These are phyloP conservation scores for Plectus sambesii DNA, from an alignment of 1,140 invertebrate species.

Conservation along the genomic window DNA sequence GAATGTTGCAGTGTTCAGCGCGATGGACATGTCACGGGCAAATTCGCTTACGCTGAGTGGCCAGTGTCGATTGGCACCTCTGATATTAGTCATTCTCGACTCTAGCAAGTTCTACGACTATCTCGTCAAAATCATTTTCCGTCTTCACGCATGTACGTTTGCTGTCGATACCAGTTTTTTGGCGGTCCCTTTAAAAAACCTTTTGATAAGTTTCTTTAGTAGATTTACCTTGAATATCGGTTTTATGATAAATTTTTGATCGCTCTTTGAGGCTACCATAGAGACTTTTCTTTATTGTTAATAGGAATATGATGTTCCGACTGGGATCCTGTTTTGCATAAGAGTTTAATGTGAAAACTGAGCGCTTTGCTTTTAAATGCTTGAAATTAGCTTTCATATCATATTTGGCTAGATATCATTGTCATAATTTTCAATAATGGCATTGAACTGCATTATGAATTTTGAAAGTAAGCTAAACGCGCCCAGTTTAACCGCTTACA, in stretches of 20 bases:
- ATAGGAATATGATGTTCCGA: background rate
- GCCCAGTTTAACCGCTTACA: background rate
- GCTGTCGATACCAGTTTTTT: background rate
- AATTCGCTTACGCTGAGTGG: conserved; percentile 94
- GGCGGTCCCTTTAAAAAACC: conserved; percentile 1
- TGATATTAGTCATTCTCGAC: conserved; percentile 91
- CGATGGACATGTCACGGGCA: conserved; percentile 76
- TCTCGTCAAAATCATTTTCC: conserved; percentile 86
- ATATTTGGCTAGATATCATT: too few relatives aligned
- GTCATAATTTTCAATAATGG: too few relatives aligned
- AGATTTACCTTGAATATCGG: conserved; percentile 3
- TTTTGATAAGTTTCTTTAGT: conserved; percentile 14
- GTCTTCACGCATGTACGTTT: conserved; percentile 65
- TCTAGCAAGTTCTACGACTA: conserved; percentile 91
- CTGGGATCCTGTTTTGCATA: background rate
- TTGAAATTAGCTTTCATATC: too few relatives aligned
- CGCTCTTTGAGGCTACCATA: conserved; percentile 1
- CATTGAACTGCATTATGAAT: background rate
- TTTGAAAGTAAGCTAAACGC: background rate
- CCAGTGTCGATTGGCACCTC: conserved; percentile 83
- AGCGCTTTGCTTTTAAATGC: too few relatives aligned
- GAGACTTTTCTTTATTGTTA: conserved; percentile 5
- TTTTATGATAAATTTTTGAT: background rate
- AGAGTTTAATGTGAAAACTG: too few relatives aligned
- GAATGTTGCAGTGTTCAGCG: conserved; percentile 67